Percentiles rank a stretch among this genome's conserved stretches.
phyloP scores from a whole-genome alignment of 64 coral and sea anemone species.

The Montipora cactus region DNA sequence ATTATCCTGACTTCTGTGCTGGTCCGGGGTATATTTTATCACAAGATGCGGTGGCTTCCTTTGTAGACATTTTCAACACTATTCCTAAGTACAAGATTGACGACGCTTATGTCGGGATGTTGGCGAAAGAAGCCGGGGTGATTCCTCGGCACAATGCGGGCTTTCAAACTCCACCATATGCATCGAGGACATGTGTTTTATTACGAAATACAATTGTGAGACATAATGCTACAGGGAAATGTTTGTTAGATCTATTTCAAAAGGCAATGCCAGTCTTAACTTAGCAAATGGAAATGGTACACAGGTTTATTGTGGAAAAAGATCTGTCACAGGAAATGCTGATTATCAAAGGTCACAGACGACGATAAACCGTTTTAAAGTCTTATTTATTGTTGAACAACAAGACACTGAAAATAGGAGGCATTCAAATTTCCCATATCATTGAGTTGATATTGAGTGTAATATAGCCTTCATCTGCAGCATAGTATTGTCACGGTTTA shows the following conservation, averaged over 20 bases:
- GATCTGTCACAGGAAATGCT: not conserved
- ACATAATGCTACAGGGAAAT: conserved; percentile 7
- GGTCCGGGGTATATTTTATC: conserved; percentile 72
- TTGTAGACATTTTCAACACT: conserved; percentile 43
- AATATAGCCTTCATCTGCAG: no score
- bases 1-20: conserved; percentile 67
- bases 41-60: conserved; percentile 37
- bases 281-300: not conserved
- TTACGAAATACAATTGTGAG: conserved; percentile 18
- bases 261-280: conserved; percentile 13
- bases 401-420: not conserved
- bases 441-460: not conserved
- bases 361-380: not conserved
- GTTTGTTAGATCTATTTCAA: conserved; percentile 6
- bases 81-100: conserved; percentile 61
- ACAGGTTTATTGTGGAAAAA: not conserved
- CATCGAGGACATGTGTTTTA: conserved; percentile 31
- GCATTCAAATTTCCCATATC: not conserved
- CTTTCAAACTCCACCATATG: conserved; percentile 27
- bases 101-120: conserved; percentile 74
- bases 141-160: not conserved
- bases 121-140: conserved; percentile 54
- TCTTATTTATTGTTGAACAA: not conserved
- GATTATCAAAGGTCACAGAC: not conserved
- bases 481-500: no score